Evolutionary conservation across 2,888 invertebrate genomes (phyloP).

Genomic region (Griposia aprilina): DNA sequence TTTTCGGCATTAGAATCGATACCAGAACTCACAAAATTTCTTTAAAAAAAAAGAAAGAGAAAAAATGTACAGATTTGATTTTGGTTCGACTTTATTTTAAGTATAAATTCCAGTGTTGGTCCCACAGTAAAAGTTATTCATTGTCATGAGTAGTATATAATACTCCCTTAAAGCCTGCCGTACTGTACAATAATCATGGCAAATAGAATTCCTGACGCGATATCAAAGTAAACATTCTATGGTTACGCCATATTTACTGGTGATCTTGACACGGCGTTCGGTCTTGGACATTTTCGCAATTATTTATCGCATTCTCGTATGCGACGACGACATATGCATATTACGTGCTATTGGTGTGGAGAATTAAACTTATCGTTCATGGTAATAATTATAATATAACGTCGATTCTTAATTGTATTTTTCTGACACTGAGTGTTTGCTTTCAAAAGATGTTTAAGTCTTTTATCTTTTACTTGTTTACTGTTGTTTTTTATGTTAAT

Average conservation of each 20-base stretch:
- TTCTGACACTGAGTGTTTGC: not conserved
- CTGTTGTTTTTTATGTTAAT: too few relatives aligned
- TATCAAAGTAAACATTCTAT: conserved; percentile 53
- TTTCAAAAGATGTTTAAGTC: not conserved
- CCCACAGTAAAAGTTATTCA: too few relatives aligned
- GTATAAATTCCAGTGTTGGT: too few relatives aligned
- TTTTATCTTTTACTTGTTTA: too few relatives aligned
- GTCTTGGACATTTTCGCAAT: conserved; percentile 72
- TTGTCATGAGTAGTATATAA: too few relatives aligned
- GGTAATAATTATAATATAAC: not conserved
- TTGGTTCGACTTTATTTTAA: too few relatives aligned
- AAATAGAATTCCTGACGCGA: conserved; percentile 41
- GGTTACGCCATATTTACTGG: conserved; percentile 67
- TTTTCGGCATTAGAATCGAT: too few relatives aligned
- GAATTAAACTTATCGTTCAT: conserved; percentile 5
- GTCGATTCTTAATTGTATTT: not conserved
- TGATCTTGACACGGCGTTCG: conserved; percentile 72
- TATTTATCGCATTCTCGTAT: conserved; percentile 59
- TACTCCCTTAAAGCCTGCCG: too few relatives aligned
- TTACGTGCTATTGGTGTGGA: not conserved
- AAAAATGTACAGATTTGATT: too few relatives aligned
- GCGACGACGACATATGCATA: conserved; percentile 36
- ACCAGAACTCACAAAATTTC: too few relatives aligned
- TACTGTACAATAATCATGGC: conserved; percentile 17
- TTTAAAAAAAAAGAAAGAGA: too few relatives aligned